Base-by-base conservation (phyloP, 2,113 vertebrate genomes). In the Tapirus terrestris region DNA sequence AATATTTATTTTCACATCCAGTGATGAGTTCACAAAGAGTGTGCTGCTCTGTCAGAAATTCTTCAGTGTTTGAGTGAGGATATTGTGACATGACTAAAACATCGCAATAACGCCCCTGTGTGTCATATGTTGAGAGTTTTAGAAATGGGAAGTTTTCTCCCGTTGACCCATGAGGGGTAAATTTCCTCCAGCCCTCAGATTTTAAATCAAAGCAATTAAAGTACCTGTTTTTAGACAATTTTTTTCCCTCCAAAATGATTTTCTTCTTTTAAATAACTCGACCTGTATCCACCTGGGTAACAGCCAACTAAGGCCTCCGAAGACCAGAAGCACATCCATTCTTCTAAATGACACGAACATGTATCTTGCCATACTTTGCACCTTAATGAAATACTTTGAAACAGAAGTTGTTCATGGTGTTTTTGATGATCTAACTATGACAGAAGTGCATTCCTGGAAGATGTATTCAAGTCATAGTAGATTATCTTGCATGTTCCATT, bases 321-420 rank as follows among this genome's bases (percentile, higher is more conserved):
- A 36, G 80, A 77, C 58, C 97, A 98, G 56, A 98, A 98, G 98
- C 98, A 98, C 98, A 98, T 73, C 33, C 1, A 39, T 77, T 96
- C 98, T 96, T 98, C 97, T 94, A 93, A 92, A 39, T 3, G 60
- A 85, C 72, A 13, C 0, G 3, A 39, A 76, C 27, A 4, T 27
- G 23, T 72, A 4, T 33, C 16, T 13, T 13, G 91, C 91, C 86
- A 87, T 13, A 17, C 76, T 8, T 92, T 85, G 45, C 94, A 95
- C 96, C 96, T 91, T 92, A 97, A 70, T 8, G 53, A 96, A 82
- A 87, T 84, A 80, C 88, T 87, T 84, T 33, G 79, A 92, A 68
- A 68, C 48, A 96, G 70, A 93, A 91, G 61, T 82, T 53, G 29
- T 36, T 67, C 5, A 76, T 23, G 56, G 8, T 97, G 87, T 86